Conservation (phyloP, 2,888 invertebrate genomes). For the Oithona nana region DNA sequence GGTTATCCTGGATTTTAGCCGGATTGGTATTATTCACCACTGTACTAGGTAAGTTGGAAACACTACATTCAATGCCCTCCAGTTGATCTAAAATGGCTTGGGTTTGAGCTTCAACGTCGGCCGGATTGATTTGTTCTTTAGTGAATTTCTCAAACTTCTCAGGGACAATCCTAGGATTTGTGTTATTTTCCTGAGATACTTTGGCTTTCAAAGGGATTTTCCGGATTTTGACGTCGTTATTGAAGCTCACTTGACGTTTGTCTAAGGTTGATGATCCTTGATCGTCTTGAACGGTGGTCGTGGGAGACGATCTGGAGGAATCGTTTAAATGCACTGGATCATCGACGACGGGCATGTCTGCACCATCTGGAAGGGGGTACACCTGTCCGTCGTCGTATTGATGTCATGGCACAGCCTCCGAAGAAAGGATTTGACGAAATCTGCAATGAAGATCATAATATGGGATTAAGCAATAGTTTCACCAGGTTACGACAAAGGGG, state of each 20-base stretch:
- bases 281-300: no score
- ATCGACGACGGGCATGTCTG: not conserved
- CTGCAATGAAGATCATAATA: no score
- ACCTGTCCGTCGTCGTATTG: not conserved
- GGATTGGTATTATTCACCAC: not conserved
- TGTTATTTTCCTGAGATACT: no score
- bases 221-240: slow-evolving; percentile 2
- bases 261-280: not conserved
- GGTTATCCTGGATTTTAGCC: not conserved
- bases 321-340: not conserved
- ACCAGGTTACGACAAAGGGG: no score
- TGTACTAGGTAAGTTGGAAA: not conserved
- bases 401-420: not conserved
- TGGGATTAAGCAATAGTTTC: no score
- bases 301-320: not conserved
- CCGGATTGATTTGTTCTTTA: not conserved
- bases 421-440: no score
- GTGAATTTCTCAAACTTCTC: not conserved
- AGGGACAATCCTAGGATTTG: no score
- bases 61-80: not conserved
- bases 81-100: not conserved
- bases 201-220: not conserved
- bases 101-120: not conserved
- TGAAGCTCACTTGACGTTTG: slow-evolving; percentile 10
- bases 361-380: no score